Evolutionary conservation across 2,888 invertebrate species (phyloP), one percentile per base, ranked within the genome.

Genomic region (Drosophila lutescens): DNA sequence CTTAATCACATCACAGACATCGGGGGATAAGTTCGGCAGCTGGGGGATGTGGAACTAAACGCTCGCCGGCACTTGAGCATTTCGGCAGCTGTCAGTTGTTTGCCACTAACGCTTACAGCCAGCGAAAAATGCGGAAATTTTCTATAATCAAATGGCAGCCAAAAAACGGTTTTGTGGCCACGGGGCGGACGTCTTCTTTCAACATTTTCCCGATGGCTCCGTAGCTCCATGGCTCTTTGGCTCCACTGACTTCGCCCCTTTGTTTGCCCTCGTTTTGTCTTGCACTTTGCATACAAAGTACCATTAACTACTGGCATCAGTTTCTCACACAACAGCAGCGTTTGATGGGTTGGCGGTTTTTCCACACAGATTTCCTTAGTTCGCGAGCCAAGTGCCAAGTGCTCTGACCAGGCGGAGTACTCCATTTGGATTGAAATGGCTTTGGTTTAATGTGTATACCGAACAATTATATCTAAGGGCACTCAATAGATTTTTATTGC

Each of bases 221-320:
- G 20, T 10, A 41, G 38, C 15, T 46, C 66, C 26, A 7, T 20
- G 38, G 26, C 23, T 15, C 38, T 6, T 6, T 2, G 8, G 3
- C 41, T 43, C 43, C 43, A 43, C 43, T 7, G 43, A 43, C 17
- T 46, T 47, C 13, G 20, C 17, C 67, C 67, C 32, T 47, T 54
- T 68, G 55, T 41, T 66, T 54, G 66, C 36, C 75, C 85, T 88
- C 78, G 74, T 74, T 76, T 87, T 86, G 63, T 63, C 89, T 86
- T 84, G 83, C 89, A 90, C 84, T 90, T 90, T 90, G 90, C 90
- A 90, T 90, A 90, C 83, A 90, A 90, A 90, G 89, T 89, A 79
- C 79, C 85, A 80, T 89, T 89, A 87, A 90, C 86, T 85, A 84
- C 80, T 79, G 70, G 88, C 80, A 86, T 78, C 85, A 81, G 79